A percentile compares a stretch with the other conserved stretches of the same genome.
Evolutionary conservation across 2,888 invertebrate species (phyloP).

Genomic region (Autographa pulchrina): DNA sequence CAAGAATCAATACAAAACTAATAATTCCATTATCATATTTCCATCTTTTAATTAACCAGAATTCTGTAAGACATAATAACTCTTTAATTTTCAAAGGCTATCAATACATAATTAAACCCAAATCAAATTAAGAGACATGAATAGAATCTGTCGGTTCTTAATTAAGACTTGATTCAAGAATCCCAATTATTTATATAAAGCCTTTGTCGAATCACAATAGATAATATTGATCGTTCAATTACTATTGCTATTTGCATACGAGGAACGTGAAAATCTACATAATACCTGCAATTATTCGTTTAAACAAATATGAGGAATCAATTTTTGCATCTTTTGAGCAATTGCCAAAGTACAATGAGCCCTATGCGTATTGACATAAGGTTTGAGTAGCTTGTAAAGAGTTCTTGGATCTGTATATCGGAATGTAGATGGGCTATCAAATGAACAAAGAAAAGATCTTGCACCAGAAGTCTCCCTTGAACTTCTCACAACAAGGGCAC

Average conservation of each 20-base stretch:
- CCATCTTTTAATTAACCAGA: slow-evolving; percentile 20
- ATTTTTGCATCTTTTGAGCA: slow-evolving; percentile 3
- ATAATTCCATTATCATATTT: neutral
- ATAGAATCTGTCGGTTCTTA: slow-evolving; percentile 33
- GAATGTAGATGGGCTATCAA: slow-evolving; percentile 44
- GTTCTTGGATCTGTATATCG: slow-evolving; percentile 20
- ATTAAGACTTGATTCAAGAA: slow-evolving; percentile 34
- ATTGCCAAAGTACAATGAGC: slow-evolving; percentile 21
- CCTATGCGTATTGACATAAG: rapidly evolving
- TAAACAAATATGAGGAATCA: slow-evolving; percentile 15
- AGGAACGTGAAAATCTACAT: slow-evolving; percentile 30
- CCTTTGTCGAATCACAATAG: slow-evolving; percentile 13
- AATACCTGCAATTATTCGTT: slow-evolving; percentile 45
- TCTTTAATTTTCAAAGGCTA: slow-evolving; percentile 32
- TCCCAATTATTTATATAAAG: slow-evolving; percentile 33
- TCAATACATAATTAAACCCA: slow-evolving; percentile 35
- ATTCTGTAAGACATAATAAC: slow-evolving; percentile 21
- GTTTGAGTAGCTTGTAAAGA: slow-evolving; percentile 7
- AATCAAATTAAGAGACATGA: slow-evolving; percentile 46
- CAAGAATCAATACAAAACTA: neutral
- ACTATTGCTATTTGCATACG: slow-evolving; percentile 42
- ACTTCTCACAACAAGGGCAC: slow-evolving; percentile 58
- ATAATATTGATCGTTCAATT: slow-evolving; percentile 38
- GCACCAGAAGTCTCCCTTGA: slow-evolving; percentile 52
- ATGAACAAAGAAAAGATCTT: slow-evolving; percentile 52